A percentile compares a stretch with the other conserved stretches of the same genome.
These are phyloP conservation scores for Pachycephala philippinensis DNA, from an alignment of 2,113 vertebrate species.

Conservation along the genomic window DNA sequence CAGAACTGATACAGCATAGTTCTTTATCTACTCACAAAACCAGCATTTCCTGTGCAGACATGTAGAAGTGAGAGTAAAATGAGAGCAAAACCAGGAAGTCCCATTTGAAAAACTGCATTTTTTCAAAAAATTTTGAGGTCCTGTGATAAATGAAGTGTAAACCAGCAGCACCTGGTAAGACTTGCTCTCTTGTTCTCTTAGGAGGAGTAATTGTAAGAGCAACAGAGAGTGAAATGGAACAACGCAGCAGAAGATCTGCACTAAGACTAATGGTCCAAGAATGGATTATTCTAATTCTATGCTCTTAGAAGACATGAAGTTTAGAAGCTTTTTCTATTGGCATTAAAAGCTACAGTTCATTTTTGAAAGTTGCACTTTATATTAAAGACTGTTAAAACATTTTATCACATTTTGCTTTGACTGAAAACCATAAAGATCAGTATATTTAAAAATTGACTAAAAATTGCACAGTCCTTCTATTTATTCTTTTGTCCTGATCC, in stretches of 20 bases:
- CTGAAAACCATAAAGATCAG: neutral
- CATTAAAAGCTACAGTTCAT: neutral
- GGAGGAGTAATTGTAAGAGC: neutral
- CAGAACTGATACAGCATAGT: neutral
- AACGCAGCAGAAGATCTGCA: neutral
- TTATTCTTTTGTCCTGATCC: neutral
- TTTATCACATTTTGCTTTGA: neutral
- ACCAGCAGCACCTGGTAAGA: neutral
- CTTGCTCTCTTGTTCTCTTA: neutral
- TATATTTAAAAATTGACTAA: neutral
- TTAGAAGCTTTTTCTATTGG: neutral
- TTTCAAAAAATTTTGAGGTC: neutral
- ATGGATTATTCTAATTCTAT: neutral
- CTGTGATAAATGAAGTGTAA: neutral
- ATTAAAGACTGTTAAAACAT: neutral
- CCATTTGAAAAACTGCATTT: neutral
- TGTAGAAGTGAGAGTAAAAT: neutral
- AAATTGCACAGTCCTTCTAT: neutral
- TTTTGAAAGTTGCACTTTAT: neutral
- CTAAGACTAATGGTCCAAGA: neutral
- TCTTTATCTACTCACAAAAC: neutral
- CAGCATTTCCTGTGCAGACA: neutral
- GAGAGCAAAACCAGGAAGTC: neutral
- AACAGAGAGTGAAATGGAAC: neutral
- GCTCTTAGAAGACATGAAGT: neutral